Conservation (phyloP, 2,113 vertebrate genomes). For the Paramormyrops kingsleyae region DNA sequence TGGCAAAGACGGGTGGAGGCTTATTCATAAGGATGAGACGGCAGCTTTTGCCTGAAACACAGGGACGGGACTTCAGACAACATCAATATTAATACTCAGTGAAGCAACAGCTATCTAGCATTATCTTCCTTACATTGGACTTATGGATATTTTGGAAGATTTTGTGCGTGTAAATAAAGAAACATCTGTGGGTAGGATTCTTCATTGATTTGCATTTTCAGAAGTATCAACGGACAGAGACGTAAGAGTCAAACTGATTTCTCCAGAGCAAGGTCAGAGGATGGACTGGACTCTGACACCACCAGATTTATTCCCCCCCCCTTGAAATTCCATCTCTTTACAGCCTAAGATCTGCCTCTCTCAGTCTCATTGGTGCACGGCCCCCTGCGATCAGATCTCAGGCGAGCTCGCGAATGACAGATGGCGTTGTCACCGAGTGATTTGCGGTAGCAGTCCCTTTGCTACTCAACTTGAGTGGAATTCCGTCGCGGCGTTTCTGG, state of each 20-base stretch:
- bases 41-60: background rate
- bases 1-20: background rate
- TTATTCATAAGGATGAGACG: background rate
- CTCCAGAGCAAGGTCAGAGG: background rate
- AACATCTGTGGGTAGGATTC: background rate
- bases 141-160: background rate
- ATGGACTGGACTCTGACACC: background rate
- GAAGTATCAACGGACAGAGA: background rate
- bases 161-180: background rate
- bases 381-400: background rate
- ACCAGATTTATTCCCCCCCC: background rate
- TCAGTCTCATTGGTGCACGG: background rate
- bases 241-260: background rate
- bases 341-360: background rate
- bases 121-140: background rate
- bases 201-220: background rate
- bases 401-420: background rate
- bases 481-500: slow-evolving; percentile 13
- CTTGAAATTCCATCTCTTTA: background rate
- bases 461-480: background rate
- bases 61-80: background rate
- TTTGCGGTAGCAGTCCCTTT: background rate
- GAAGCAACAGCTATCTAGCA: background rate
- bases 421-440: background rate
- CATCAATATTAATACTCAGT: background rate